These are phyloP conservation scores for Centroberyx gerrardi DNA, from an alignment of 2,797 vertebrate genomes.

Conservation along the genomic window DNA sequence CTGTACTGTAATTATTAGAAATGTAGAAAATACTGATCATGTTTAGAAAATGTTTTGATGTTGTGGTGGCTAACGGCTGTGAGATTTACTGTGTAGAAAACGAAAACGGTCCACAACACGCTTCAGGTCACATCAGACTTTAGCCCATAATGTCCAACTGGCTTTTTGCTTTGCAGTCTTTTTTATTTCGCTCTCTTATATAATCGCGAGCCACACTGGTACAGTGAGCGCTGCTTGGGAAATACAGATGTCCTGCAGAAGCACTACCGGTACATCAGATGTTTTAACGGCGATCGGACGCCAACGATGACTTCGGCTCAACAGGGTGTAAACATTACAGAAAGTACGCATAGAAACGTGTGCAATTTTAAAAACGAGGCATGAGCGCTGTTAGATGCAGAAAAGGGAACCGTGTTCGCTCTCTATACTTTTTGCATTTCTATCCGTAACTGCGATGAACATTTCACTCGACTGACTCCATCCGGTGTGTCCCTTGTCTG, in stretches of 20 bases:
- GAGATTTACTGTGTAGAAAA: slow-evolving; percentile 52
- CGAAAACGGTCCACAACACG: slow-evolving; percentile 29
- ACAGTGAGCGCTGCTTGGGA: slow-evolving; percentile 20
- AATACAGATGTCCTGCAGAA: not conserved
- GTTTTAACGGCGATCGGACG: not conserved
- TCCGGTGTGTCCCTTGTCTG: slow-evolving; percentile 55
- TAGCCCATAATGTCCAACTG: slow-evolving; percentile 39
- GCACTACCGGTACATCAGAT: slow-evolving; percentile 36
- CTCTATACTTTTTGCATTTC: slow-evolving; percentile 32
- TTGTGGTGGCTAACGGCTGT: slow-evolving; percentile 52
- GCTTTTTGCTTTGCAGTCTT: slow-evolving; percentile 59
- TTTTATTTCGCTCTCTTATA: slow-evolving; percentile 38
- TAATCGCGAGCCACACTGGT: slow-evolving; percentile 29
- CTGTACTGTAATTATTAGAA: slow-evolving; percentile 73
- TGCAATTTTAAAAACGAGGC: slow-evolving; percentile 30
- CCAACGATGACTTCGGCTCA: slow-evolving; percentile 17
- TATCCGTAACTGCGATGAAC: slow-evolving; percentile 34
- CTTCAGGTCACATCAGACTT: slow-evolving; percentile 44
- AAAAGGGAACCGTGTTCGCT: slow-evolving; percentile 53
- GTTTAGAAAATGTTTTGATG: slow-evolving; percentile 60
- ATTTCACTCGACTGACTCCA: slow-evolving; percentile 43
- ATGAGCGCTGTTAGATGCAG: slow-evolving; percentile 25
- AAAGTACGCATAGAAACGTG: not conserved
- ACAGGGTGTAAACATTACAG: slow-evolving; percentile 30
- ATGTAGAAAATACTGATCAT: slow-evolving; percentile 74